Base-by-base conservation (phyloP, 2,888 invertebrate genomes). In the Cynaeus angustus region DNA sequence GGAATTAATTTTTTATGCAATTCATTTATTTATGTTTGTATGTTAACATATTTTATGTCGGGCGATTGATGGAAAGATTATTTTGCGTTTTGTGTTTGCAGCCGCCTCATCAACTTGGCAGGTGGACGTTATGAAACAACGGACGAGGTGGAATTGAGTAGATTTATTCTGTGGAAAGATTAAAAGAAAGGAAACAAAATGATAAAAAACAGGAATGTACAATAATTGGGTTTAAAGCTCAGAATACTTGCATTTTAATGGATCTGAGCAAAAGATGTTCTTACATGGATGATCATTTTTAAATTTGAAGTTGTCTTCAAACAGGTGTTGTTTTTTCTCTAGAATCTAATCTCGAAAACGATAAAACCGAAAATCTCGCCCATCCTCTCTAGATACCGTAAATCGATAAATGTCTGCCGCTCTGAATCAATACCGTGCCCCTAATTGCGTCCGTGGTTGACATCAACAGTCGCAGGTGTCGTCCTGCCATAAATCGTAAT, bases 381-480 rank as follows among this genome's bases (percentile, higher is more conserved):
- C 52, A 12, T 53, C 14, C 33, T 37, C 13, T 13, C 14, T 37
- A 55, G 55, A 55, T 55, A 55, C 55, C 38, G 53, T 53, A 53
- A 53, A 53, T 53, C 37, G 55, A 55, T 55, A 55, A 55, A 30
- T 10, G 37, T 37, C n/a, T n/a, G n/a, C n/a, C 61, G 37, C 33
- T 28, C 16, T 30, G 62, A 56, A 71, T 71, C 70, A 48, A 64
- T 67, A 52, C 21, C 21, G 61, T 41, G 52, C 14, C 45, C 46
- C 61, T 67, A 67, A 67, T 64, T 71, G 62, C 55, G 55, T 53
- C 59, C 59, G 46, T 61, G 65, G 70, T 66, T 70, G 70, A 73
- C 68, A 55, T 38, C 53, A 16, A 21, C 64, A 37, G 38, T 43
- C 61, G 72, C 74, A 72, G 73, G 74, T 74, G 73, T 74, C 67